Evolutionary conservation across 2,113 vertebrate species (phyloP), one percentile per base, ranked within the genome.

Genomic region (Anolis carolinensis): DNA sequence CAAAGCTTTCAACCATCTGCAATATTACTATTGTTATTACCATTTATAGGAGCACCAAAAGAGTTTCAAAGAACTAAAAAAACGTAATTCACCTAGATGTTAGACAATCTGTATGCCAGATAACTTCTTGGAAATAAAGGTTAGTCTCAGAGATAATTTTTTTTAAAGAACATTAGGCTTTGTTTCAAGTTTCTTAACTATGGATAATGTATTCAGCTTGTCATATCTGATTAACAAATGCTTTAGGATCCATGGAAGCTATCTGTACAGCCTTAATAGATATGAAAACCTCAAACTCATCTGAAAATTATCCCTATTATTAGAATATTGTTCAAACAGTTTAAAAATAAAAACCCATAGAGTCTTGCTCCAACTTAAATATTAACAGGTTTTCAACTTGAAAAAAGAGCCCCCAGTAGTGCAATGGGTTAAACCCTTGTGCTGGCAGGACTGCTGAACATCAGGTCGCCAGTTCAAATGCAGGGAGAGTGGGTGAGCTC

Each of bases 181-280:
- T 1, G 0, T 0, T 39, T 73, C 8, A 68, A 74, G 16, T 55
- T 59, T 75, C 55, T 36, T n/a, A 0, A 0, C 25, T 27, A n/a
- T 48, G 44, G 3, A 3, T 13, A 83, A 62, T 23, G 71, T 2
- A 62, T 55, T 16, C 36, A 88, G 9, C 62, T 72, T 55, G 25
- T 75, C 62, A 73, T 36, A 65, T 65, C 4, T 80, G 59, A 80
- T 80, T 80, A 80, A 80, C 78, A 80, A 80, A 65, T 80, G 39
- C 34, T 36, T 32, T 39, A 79, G 77, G 55, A 79, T 34, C n/a
- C 59, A 65, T 80, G 59, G 59, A 65, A 65, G 27, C 32, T 65
- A 65, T 80, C 59, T 65, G 34, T 36, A 67, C 27, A 27, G 13
- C 25, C 78, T 44, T 65, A 14, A 34, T 44, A 80, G 34, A 80